phyloP scores from a whole-genome alignment of 2,797 vertebrate genomes.

The Lepilemur ruficaudatus region DNA sequence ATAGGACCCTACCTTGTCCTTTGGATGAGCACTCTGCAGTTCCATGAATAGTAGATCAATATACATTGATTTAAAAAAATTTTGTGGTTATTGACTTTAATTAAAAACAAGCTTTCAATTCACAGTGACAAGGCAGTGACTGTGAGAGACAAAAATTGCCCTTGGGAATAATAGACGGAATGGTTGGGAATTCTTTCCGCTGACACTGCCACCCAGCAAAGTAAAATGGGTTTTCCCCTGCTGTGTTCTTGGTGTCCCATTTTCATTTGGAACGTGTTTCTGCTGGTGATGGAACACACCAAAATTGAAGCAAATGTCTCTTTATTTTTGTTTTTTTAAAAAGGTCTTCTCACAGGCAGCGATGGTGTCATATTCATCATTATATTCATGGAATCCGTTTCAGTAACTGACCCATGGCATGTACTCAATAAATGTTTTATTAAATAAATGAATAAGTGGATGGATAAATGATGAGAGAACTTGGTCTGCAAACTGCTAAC shows the following conservation, averaged over 20 bases:
- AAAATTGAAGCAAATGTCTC: neutral
- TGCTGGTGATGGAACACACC: neutral
- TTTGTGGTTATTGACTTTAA: conserved; percentile 13
- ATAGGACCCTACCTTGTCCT: neutral
- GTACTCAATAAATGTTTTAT: neutral
- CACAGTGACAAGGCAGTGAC: neutral
- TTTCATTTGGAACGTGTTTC: neutral
- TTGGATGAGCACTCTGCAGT: neutral
- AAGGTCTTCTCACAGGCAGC: neutral
- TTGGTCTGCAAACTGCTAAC: neutral
- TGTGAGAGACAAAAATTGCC: neutral
- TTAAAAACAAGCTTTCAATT: neutral
- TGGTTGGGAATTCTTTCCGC: neutral
- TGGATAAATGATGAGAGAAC: neutral
- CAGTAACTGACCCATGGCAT: neutral
- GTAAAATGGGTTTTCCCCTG: neutral
- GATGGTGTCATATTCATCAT: neutral
- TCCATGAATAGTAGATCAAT: neutral
- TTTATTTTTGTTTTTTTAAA: neutral
- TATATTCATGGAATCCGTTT: neutral
- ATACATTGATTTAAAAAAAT: neutral
- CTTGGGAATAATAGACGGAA: neutral
- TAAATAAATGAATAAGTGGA: neutral
- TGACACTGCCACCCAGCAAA: neutral
- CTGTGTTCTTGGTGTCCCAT: neutral